Evolutionary conservation across 1,140 invertebrate species (phyloP), one percentile per base, ranked within the genome.

Genomic region (Rhyzopertha dominica): DNA sequence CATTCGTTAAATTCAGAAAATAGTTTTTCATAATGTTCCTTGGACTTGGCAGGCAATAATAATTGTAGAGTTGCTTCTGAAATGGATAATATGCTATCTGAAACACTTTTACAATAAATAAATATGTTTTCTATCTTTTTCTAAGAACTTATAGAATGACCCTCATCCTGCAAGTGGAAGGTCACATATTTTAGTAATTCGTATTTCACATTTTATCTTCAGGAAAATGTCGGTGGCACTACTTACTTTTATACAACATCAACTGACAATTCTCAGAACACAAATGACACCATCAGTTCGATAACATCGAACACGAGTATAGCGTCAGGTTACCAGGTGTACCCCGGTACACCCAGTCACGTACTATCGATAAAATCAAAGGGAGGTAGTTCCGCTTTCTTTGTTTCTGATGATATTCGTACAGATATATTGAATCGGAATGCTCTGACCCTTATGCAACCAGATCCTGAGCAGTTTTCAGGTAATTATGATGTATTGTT

Each of bases 191-290:
- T 23, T 20, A 22, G n/a, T 37, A 9, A 16, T 20, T 20, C 17
- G 9, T 38, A 14, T 64, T 59, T 66, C 67, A 49, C 67, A 50
- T 65, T 26, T 46, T 29, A 7, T 40, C 5, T 67, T 12, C 68
- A 93, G 79, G 90, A 93, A 68, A 92, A 91, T 76, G 88, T 94
- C 47, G 88, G 88, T 31, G 92, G 92, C 14, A 95, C 92, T 13
- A 95, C 90, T 4, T 95, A 95, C 69, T 95, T 93, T 70, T 95
- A 92, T 61, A 73, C 71, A 37, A 66, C 70, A 18, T 67, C 70
- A n/a, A 67, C 69, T 22, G 65, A 70, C 36, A 59, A 63, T 48
- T 57, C 44, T 30, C 43, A 53, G 25, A 59, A 49, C n/a, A 58
- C 67, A 55, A 51, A 66, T 65, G 42, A 31, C 38, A 44, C 10